Evolutionary conservation across 1,140 invertebrate species (phyloP), one percentile per base, ranked within the genome.

Genomic region (Ceratoteleas bidentatus): DNA sequence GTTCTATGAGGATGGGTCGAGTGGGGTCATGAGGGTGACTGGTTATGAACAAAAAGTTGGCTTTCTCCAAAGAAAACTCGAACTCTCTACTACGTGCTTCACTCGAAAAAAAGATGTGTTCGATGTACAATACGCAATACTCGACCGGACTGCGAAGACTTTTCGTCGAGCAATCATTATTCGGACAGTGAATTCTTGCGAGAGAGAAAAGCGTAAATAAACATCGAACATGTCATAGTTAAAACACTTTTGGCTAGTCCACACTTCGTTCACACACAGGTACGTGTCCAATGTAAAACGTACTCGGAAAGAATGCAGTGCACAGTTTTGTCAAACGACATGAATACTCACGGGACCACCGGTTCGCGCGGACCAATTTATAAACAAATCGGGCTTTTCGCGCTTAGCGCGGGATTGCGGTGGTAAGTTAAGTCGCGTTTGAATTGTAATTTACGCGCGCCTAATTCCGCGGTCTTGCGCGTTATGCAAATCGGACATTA

Each of bases 81-180:
- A 79, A 80, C 62, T 74, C 53, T 80, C 81, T 85, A 86, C 86
- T 86, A 84, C 85, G 88, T 89, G 87, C 88, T 85, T 86, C 83
- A 87, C 84, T 87, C 81, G 85, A 85, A 86, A 87, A 81, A 58
- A 66, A 73, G 14, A 45, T 83, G 84, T 87, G 86, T 87, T 86
- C 79, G 85, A 85, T 85, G 80, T 83, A 83, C 53, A 84, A 73
- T 74, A 78, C 77, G 74, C 76, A 73, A 68, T 62, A 70, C 57
- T 77, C 61, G 68, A 54, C 45, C 9, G 13, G n/a, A 49, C 13
- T 49, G 45, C 11, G 11, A 40, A 10, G 38, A 40, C 38, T 49
- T 52, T 24, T 24, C 24, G 49, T 52, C 24, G 14, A 11, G 6
- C 24, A 53, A 53, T 60, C 47, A 24, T 40, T 40, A 40, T 40